Evolutionary conservation across 2,113 vertebrate species (phyloP).

Genomic region (Pontoporia blainvillei): DNA sequence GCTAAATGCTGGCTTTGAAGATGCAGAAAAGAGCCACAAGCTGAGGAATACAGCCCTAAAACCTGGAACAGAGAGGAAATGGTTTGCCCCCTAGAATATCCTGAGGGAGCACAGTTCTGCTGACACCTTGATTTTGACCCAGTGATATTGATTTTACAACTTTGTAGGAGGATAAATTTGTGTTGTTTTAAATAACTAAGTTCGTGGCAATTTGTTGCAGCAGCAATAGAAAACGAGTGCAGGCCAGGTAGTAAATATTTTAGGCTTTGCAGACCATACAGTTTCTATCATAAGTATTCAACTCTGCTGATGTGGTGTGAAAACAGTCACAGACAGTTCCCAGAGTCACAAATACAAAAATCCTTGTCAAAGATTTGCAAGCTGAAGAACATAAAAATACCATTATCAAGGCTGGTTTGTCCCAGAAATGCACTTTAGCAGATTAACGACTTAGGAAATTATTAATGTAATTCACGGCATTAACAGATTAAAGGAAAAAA

Average conservation of each 20-base stretch:
- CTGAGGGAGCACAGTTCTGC: neutral
- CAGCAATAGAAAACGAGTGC: neutral
- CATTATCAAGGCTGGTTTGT: constrained; percentile 24
- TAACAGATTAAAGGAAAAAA: constrained; percentile 64
- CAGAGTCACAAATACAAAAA: neutral
- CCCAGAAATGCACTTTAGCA: constrained; percentile 52
- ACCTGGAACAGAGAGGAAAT: neutral
- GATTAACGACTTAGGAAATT: constrained; percentile 65
- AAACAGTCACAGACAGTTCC: neutral
- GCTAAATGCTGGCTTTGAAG: neutral
- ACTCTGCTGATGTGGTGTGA: neutral
- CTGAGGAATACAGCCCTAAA: neutral
- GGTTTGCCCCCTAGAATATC: neutral
- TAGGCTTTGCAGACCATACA: neutral
- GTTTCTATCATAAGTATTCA: neutral
- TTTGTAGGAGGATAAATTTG: neutral
- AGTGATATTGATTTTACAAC: neutral
- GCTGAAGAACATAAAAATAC: constrained; percentile 1
- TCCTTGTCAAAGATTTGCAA: neutral
- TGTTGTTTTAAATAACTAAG: neutral
- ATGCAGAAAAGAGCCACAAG: neutral
- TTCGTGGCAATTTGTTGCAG: neutral
- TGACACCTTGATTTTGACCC: neutral
- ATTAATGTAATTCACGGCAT: constrained; percentile 58
- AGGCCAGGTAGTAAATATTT: neutral